Evolutionary conservation across 2,113 vertebrate species (phyloP).

Genomic region (Phalacrocorax brasilianus): DNA sequence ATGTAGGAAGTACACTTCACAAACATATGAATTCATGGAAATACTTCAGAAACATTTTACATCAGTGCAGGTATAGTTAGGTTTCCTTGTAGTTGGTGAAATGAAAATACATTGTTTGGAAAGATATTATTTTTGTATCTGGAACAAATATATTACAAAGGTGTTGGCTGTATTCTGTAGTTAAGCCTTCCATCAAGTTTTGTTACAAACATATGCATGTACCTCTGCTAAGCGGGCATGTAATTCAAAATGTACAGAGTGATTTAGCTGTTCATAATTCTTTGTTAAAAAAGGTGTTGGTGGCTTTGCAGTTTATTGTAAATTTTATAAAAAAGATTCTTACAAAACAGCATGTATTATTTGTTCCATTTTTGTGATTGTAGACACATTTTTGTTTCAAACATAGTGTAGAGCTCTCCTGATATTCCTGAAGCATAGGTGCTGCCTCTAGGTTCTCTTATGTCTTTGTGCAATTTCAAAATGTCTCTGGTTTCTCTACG

Average conservation of each 20-base stretch:
- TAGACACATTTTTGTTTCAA: fast-evolving
- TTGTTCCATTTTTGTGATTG: not conserved
- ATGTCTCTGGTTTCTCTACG: not conserved
- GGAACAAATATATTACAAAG: not conserved
- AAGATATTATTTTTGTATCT: not conserved
- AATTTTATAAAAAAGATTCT: not conserved
- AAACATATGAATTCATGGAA: not conserved
- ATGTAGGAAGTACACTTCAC: not conserved
- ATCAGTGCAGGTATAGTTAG: not conserved
- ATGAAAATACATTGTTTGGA: not conserved
- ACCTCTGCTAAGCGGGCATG: not conserved
- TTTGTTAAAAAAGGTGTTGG: not conserved
- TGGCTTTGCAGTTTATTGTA: not conserved
- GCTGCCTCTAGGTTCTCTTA: not conserved
- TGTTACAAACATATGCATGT: not conserved
- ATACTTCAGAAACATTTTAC: not conserved
- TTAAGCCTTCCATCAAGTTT: not conserved
- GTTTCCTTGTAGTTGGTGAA: not conserved
- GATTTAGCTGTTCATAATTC: not conserved
- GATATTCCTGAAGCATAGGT: not conserved
- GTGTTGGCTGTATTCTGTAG: not conserved
- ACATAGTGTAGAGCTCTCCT: not conserved
- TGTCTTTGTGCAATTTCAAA: not conserved
- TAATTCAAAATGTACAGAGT: not conserved
- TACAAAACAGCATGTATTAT: not conserved